phyloP scores from a whole-genome alignment of 2,113 vertebrate species.

The Colossoma macropomum region DNA sequence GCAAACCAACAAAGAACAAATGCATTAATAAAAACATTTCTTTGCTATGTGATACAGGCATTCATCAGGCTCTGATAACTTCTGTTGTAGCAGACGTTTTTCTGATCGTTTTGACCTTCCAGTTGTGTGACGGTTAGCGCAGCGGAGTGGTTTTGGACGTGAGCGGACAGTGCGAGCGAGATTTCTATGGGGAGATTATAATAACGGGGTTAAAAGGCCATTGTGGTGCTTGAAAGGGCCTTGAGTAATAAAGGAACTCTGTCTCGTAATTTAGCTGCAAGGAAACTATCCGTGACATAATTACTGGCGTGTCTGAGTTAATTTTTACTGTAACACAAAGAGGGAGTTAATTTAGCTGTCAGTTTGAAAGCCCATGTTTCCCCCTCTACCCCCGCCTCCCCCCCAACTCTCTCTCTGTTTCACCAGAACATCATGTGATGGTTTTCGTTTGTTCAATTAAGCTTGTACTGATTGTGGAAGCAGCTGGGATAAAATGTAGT shows the following conservation, averaged over 20 bases:
- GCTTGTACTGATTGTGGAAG: conserved; percentile 28
- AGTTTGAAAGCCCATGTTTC: conserved; percentile 26
- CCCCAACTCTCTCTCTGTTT: conserved; percentile 30
- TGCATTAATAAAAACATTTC: too few relatives aligned
- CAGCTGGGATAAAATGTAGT: conserved; percentile 38
- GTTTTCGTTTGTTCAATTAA: conserved; percentile 57
- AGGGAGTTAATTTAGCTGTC: conserved; percentile 63
- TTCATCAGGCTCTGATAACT: neutral
- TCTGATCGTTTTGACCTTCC: neutral
- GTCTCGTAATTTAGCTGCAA: conserved; percentile 48
- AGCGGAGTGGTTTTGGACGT: neutral
- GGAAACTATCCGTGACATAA: conserved; percentile 55
- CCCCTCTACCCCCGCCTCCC: conserved; percentile 5
- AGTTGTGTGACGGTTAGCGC: neutral
- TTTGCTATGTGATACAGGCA: too few relatives aligned
- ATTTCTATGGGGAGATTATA: conserved; percentile 16
- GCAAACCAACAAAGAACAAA: too few relatives aligned
- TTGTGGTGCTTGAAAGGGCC: neutral
- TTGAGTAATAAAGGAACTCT: conserved; percentile 38
- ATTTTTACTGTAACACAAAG: conserved; percentile 55
- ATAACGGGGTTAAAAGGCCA: conserved; percentile 28
- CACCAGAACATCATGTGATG: conserved; percentile 41
- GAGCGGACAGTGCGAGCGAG: conserved; percentile 5
- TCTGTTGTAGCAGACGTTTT: neutral
- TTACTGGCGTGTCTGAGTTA: conserved; percentile 52